Conservation (phyloP, 2,888 invertebrate genomes). For the Cephonodes hylas region DNA sequence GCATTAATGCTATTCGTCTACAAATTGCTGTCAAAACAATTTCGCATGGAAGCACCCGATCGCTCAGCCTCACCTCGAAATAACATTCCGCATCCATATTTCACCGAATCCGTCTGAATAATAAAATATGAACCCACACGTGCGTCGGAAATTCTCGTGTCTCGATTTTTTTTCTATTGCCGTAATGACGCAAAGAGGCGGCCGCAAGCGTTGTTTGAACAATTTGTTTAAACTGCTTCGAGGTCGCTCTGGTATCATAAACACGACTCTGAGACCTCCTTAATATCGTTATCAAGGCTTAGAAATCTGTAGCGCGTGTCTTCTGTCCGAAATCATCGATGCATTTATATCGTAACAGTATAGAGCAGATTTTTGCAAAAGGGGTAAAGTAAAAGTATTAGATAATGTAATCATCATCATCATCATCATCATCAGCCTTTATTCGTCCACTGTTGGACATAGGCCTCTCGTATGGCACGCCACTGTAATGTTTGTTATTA, state of each 20-base stretch:
- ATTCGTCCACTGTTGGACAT: too few relatives aligned
- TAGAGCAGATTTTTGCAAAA: not conserved
- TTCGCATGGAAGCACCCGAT: too few relatives aligned
- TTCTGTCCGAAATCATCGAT: not conserved
- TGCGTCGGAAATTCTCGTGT: not conserved
- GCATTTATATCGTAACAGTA: not conserved
- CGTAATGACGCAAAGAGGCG: not conserved
- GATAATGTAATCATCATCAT: not conserved
- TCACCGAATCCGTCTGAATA: not conserved
- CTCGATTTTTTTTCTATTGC: not conserved
- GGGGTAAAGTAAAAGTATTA: not conserved
- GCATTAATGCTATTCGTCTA: too few relatives aligned
- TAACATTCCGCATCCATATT: not conserved
- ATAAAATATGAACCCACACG: not conserved
- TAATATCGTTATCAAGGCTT: not conserved
- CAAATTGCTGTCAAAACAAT: too few relatives aligned
- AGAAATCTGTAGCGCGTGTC: not conserved
- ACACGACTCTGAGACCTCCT: slow-evolving; percentile 15
- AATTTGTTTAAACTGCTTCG: slow-evolving; percentile 30
- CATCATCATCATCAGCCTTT: too few relatives aligned
- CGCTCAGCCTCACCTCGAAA: too few relatives aligned
- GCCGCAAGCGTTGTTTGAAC: slow-evolving; percentile 25
- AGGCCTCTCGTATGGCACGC: too few relatives aligned
- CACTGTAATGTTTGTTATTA: too few relatives aligned
- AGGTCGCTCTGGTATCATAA: slow-evolving; percentile 25